A percentile compares a stretch with the other conserved stretches of the same genome.
phyloP scores from a whole-genome alignment of 2,888 invertebrate genomes.

The Antheraea assamensis region DNA sequence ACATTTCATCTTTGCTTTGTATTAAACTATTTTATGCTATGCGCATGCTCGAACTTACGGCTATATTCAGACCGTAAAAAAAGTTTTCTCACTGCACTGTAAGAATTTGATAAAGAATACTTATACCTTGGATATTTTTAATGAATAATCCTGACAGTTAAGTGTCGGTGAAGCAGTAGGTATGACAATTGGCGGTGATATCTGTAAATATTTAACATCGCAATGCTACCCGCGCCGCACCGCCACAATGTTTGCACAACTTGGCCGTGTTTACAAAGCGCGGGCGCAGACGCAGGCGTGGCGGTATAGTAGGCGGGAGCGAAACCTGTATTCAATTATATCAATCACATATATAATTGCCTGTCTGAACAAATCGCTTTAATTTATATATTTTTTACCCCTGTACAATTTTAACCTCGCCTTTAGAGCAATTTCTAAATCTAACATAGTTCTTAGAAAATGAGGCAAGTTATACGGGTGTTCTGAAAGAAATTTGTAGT shows the following conservation, averaged over 20 bases:
- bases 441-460: not conserved
- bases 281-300: slow-evolving; percentile 55
- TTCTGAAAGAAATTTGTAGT: not conserved
- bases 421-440: slow-evolving; percentile 3
- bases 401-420: not conserved
- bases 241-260: slow-evolving; percentile 49
- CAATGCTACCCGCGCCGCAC: slow-evolving; percentile 20
- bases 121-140: not conserved
- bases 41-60: too few relatives aligned
- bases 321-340: slow-evolving; percentile 19
- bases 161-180: not conserved
- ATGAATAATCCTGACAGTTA: not conserved
- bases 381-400: slow-evolving; percentile 9
- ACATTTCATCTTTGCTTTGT: too few relatives aligned
- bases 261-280: slow-evolving; percentile 37
- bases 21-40: too few relatives aligned
- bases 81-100: too few relatives aligned
- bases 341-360: slow-evolving; percentile 18
- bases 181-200: slow-evolving; percentile 28
- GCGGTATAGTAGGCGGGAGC: slow-evolving; percentile 54
- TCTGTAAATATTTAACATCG: slow-evolving; percentile 44
- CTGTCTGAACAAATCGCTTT: slow-evolving; percentile 16
- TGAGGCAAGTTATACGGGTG: not conserved
- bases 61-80: too few relatives aligned
- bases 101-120: too few relatives aligned